Evolutionary conservation across 35 echinoderm and acorn worm genomes (phyloP), one percentile per base, ranked within the genome.

Genomic region (Apostichopus parvimensis): DNA sequence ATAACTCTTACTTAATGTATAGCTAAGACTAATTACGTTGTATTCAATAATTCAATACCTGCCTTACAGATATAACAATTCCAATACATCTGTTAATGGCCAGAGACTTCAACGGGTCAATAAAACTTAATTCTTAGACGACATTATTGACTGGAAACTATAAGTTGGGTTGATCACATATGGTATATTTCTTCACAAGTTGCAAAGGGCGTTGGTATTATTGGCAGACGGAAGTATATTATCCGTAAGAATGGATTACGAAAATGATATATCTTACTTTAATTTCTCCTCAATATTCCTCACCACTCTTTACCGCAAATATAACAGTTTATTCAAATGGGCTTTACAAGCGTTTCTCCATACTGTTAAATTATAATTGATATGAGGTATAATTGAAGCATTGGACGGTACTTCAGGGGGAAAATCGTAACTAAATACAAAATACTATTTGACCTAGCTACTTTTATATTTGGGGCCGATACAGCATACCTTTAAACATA

Each of bases 201-300:
- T 26, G 4, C 78, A 24, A 79, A 79, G 22, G 21, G 78, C 22
- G 78, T 21, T 21, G 21, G 21, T 11, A 21, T 79, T 53, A 10
- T 79, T 79, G 78, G 78, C 12, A 84, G 56, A 84, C 80, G 0
- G 54, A 84, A 84, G 81, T 84, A 84, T 59, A 84, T 84, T 56
- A 14, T 84, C 5, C 81, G 7, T 53, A 54, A 5, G 28, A 84
- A 84, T 53, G 5, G 28, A 10, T 58, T 84, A 25, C 24, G 53
- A 9, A 52, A 56, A 84, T 58, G 56, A 58, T 84, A 53, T 56
- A 84, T 84, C 81, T 56, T 53, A 13, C 45, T 20, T 58, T 1
- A 53, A 58, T 4, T 56, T 58, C 9, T 9, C 81, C 81, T 25
- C 24, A 25, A 25, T 25, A 25, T 25, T 25, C 24, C 24, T 25